phyloP scores from a whole-genome alignment of 1,140 invertebrate species.

The Matsumurasca onukii region DNA sequence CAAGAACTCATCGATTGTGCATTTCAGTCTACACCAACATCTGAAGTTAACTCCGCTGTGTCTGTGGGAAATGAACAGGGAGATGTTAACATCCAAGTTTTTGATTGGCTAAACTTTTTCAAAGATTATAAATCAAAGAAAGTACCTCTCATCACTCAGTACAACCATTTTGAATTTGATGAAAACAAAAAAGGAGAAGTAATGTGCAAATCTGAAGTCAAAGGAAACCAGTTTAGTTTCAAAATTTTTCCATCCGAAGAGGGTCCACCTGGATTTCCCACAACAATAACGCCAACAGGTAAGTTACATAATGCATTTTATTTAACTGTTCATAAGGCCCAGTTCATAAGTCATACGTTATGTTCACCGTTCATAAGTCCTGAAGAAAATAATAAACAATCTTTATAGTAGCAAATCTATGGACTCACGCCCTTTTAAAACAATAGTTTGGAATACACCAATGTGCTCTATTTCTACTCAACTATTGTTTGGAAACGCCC shows the following conservation, averaged over 20 bases:
- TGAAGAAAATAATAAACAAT: too few relatives aligned
- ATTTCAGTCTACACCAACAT: constrained; percentile 26
- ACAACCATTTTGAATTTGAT: constrained; percentile 28
- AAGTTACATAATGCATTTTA: too few relatives aligned
- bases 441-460: too few relatives aligned
- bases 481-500: too few relatives aligned
- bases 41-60: constrained; percentile 24
- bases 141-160: constrained; percentile 21
- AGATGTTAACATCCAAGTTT: constrained; percentile 22
- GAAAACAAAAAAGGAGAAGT: constrained; percentile 18
- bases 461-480: too few relatives aligned
- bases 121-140: constrained; percentile 20
- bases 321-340: too few relatives aligned
- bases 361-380: too few relatives aligned
- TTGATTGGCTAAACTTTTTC: constrained; percentile 29
- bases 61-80: constrained; percentile 23
- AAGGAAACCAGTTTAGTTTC: constrained; percentile 10
- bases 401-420: too few relatives aligned
- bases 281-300: not conserved
- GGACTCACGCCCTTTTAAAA: too few relatives aligned
- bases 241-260: constrained; percentile 6
- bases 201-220: constrained; percentile 4
- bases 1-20: constrained; percentile 28
- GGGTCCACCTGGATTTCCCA: constrained; percentile 21
- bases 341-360: too few relatives aligned